Percentiles rank a stretch among this genome's conserved stretches.
These are phyloP conservation scores for Synchiropus splendidus DNA, from an alignment of 2,113 vertebrate species.

Conservation along the genomic window DNA sequence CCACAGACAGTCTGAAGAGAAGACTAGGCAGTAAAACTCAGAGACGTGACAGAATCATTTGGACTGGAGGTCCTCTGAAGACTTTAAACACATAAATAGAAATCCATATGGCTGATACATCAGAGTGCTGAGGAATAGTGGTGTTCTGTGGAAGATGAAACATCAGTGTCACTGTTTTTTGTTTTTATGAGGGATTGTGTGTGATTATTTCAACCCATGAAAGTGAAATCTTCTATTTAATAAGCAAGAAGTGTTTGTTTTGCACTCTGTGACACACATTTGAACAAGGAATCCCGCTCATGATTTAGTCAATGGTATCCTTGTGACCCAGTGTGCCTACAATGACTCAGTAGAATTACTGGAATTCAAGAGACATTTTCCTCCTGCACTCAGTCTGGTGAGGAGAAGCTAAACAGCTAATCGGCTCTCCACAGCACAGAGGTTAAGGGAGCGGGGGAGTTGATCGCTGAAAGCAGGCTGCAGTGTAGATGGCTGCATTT, in stretches of 20 bases:
- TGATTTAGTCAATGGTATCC: slow-evolving; percentile 22
- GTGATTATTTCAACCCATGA: slow-evolving; percentile 5
- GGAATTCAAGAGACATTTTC: slow-evolving; percentile 38
- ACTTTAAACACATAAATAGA: slow-evolving; percentile 32
- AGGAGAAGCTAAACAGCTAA: slow-evolving; percentile 16
- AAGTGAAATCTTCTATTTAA: not conserved
- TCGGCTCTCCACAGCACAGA: slow-evolving; percentile 14
- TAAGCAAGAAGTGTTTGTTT: slow-evolving; percentile 22
- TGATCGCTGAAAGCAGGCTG: slow-evolving; percentile 30
- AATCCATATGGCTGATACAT: slow-evolving; percentile 37
- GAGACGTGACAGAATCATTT: slow-evolving; percentile 25
- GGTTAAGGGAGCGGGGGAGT: slow-evolving; percentile 28
- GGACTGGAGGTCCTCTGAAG: slow-evolving; percentile 23
- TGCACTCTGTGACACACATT: slow-evolving; percentile 19
- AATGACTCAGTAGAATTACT: slow-evolving; percentile 50
- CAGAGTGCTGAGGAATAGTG: slow-evolving; percentile 22
- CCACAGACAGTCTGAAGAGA: slow-evolving; percentile 9
- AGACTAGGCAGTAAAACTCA: slow-evolving; percentile 19
- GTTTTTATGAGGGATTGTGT: not conserved
- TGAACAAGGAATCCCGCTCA: slow-evolving; percentile 27
- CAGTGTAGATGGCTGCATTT: slow-evolving; percentile 21
- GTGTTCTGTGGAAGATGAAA: slow-evolving; percentile 30
- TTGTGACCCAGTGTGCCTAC: slow-evolving; percentile 26
- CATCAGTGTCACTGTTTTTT: slow-evolving; percentile 4
- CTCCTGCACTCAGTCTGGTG: slow-evolving; percentile 14